Evolutionary conservation across 2,113 vertebrate species (phyloP), one percentile per base, ranked within the genome.

Genomic region (Tragelaphus imberbis): DNA sequence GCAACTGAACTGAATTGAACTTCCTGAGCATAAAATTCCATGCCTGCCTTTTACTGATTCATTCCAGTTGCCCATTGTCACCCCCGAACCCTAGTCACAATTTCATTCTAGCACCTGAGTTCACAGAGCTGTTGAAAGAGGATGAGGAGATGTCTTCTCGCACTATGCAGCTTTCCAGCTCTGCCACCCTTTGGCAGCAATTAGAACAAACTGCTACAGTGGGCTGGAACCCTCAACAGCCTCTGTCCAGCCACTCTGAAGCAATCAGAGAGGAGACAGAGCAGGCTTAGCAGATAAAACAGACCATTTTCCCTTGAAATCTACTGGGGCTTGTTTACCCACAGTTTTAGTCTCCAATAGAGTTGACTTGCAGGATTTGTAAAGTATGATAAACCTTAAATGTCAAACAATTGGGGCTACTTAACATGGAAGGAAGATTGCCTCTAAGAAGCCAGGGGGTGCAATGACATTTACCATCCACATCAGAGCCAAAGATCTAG

Each of bases 131-230:
- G 81, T 93, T 98, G 68, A 68, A 49, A 88, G 40, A 2, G 47
- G 1, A 68, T 7, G 21, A 93, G 84, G 84, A 36, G 84, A 80
- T 88, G 65, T 82, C 33, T 27, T 63, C 96, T 96, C 59, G 49
- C 40, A 12, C 21, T 44, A 4, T 84, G 71, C 79, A 86, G 96
- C 84, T 95, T 91, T 90, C 33, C 53, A 97, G 95, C 92, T 97
- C 97, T 96, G 94, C 95, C 55, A 96, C 92, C 28, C 85, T 71
- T 97, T 97, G 94, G 97, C 86, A 98, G 97, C 96, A 98, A 94
- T 98, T 98, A 97, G 13, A 98, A 97, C 85, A 88, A 96, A 98
- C 92, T 97, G 97, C 88, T 95, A 88, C 96, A 92, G 71, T 49
- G 96, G 92, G 97, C 94, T 65, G 84, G 91, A 94, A 80, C 17